Conservation (phyloP, 2,888 invertebrate genomes). For the Miltochrista miniata region DNA sequence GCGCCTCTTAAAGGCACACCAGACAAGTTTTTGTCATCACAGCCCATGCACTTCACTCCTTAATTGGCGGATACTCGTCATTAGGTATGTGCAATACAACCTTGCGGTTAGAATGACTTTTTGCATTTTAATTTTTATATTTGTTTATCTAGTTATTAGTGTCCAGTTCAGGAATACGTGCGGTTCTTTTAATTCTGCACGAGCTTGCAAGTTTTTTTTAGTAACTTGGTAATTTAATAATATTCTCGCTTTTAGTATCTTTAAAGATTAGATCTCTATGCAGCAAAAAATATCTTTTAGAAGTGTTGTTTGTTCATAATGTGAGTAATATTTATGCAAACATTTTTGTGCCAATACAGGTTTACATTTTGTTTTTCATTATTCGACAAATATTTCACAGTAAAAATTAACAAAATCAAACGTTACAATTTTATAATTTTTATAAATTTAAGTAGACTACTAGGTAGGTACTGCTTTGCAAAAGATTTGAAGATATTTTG, state of each 20-base stretch:
- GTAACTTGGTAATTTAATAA: background rate
- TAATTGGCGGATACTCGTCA: constrained; percentile 79
- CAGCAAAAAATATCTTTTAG: too few relatives aligned
- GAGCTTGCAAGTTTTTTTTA: background rate
- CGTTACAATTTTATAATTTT: too few relatives aligned
- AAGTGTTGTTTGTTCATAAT: background rate
- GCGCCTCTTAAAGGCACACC: constrained; percentile 67
- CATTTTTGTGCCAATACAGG: too few relatives aligned
- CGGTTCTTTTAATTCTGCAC: background rate
- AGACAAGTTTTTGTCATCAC: constrained; percentile 76
- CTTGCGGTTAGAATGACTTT: constrained; percentile 52
- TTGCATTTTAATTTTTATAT: constrained; percentile 42
- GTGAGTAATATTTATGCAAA: too few relatives aligned
- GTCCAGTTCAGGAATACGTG: background rate
- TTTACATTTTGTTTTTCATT: too few relatives aligned
- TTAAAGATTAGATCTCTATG: too few relatives aligned
- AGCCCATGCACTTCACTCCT: constrained; percentile 46
- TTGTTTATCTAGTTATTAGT: constrained; percentile 29
- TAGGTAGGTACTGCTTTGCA: too few relatives aligned
- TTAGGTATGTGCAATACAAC: constrained; percentile 62
- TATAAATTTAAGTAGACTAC: too few relatives aligned
- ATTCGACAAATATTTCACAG: too few relatives aligned
- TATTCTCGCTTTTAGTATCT: too few relatives aligned
- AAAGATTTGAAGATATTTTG: too few relatives aligned
- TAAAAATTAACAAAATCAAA: too few relatives aligned